Conservation (phyloP, 2,888 invertebrate species). For the Hirtodrosophila trivittata region DNA sequence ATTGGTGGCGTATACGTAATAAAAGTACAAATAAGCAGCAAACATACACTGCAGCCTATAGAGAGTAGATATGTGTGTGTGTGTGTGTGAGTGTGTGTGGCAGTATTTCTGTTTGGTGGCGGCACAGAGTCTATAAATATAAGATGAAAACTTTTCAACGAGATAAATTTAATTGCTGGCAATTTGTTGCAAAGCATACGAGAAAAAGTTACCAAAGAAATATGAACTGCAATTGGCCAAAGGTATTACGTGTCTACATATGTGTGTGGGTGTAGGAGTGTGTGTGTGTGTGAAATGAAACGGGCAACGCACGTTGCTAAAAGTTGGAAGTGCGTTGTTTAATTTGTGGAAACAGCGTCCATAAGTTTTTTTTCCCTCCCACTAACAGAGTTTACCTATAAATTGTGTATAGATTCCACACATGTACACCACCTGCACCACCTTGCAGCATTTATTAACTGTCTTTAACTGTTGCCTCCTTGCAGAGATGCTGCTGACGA, state of each 20-base stretch:
- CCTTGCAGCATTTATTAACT: too few species aligned
- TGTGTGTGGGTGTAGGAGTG: constrained; percentile 19
- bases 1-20: constrained; percentile 77
- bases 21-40: constrained; percentile 68
- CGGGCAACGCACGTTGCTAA: constrained; percentile 50
- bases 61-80: constrained; percentile 6
- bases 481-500: constrained; percentile 79
- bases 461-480: too few species aligned
- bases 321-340: constrained; percentile 70
- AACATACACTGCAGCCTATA: constrained; percentile 34
- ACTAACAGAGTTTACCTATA: constrained; percentile 47
- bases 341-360: constrained; percentile 63
- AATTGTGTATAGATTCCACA: constrained; percentile 25
- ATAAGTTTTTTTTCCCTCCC: constrained; percentile 44
- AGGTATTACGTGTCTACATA: constrained; percentile 45
- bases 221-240: constrained; percentile 75
- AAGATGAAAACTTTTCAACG: constrained; percentile 80
- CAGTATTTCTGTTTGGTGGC: constrained; percentile 18
- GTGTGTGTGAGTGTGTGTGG: constrained; percentile 17
- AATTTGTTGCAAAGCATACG: constrained; percentile 76
- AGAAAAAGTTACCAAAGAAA: constrained; percentile 67
- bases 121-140: constrained; percentile 74
- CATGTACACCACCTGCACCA: constrained; percentile 1
- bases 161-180: constrained; percentile 82
- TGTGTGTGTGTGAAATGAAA: constrained; percentile 54